Conservation (phyloP, 2,797 vertebrate genomes). For the Eulemur mongoz region DNA sequence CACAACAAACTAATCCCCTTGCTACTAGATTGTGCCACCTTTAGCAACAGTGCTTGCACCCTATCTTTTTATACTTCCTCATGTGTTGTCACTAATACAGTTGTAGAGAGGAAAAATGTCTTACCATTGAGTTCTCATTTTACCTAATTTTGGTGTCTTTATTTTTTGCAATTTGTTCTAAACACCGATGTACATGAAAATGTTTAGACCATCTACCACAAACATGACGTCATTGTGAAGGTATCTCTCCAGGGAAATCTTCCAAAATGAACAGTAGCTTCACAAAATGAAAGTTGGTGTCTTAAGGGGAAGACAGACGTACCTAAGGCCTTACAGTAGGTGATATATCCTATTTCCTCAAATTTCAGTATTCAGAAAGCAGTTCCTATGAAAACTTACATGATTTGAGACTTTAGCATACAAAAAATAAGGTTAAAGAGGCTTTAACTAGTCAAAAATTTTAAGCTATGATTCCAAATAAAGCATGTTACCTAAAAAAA, state of each 20-base stretch:
- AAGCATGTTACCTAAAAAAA: neutral
- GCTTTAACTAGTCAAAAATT: neutral
- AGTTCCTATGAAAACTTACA: neutral
- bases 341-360: neutral
- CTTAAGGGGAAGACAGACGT: neutral
- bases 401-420: neutral
- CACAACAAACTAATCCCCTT: neutral
- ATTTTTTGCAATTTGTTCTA: neutral
- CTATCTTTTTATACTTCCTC: neutral
- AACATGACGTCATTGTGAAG: neutral
- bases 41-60: neutral
- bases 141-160: neutral
- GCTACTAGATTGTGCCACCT: neutral
- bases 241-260: neutral
- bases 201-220: neutral
- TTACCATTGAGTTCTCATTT: neutral
- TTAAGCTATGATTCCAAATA: neutral
- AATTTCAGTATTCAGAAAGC: neutral
- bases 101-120: neutral
- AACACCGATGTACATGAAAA: neutral
- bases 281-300: neutral
- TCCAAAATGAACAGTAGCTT: neutral
- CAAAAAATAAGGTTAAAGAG: neutral
- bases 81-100: neutral
- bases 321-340: neutral